A percentile compares a stretch with the other conserved stretches of the same genome.
These are phyloP conservation scores for Pterois miles DNA, from an alignment of 2,797 vertebrate genomes.

Conservation along the genomic window DNA sequence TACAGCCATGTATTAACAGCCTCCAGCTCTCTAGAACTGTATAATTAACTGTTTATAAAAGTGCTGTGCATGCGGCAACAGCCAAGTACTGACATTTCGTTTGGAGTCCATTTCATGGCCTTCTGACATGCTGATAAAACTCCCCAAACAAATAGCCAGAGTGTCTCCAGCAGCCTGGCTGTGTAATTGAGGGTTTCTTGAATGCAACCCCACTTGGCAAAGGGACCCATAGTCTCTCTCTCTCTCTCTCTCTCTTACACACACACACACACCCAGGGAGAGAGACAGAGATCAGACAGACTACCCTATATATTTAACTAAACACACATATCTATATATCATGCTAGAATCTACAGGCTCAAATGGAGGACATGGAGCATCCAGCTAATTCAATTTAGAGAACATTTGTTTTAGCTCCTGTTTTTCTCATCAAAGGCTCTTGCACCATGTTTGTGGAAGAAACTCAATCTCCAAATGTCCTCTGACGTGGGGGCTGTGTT, in stretches of 20 bases:
- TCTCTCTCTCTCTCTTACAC: not conserved
- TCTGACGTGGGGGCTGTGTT: constrained; percentile 52
- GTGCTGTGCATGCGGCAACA: constrained; percentile 37
- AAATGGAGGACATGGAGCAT: constrained; percentile 36
- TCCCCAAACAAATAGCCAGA: constrained; percentile 67
- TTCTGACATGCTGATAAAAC: constrained; percentile 71
- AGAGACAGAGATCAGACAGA: constrained; percentile 1
- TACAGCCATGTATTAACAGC: constrained; percentile 20
- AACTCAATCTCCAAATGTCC: constrained; percentile 59
- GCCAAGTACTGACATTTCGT: constrained; percentile 59
- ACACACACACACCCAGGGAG: not conserved
- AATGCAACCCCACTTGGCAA: constrained; percentile 53
- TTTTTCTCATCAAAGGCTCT: constrained; percentile 67
- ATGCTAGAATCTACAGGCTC: constrained; percentile 37
- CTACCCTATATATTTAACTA: constrained; percentile 8
- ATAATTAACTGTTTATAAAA: constrained; percentile 58
- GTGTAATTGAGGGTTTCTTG: constrained; percentile 72
- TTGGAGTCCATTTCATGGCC: constrained; percentile 63
- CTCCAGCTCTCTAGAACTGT: constrained; percentile 32
- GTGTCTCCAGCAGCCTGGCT: constrained; percentile 62
- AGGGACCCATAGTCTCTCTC: constrained; percentile 1
- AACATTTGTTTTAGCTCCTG: constrained; percentile 65
- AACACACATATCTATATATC: constrained; percentile 28
- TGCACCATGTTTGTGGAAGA: constrained; percentile 50
- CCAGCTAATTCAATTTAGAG: constrained; percentile 66